Base-by-base conservation (phyloP, 2,888 invertebrate species). In the Xylocampa areola region DNA sequence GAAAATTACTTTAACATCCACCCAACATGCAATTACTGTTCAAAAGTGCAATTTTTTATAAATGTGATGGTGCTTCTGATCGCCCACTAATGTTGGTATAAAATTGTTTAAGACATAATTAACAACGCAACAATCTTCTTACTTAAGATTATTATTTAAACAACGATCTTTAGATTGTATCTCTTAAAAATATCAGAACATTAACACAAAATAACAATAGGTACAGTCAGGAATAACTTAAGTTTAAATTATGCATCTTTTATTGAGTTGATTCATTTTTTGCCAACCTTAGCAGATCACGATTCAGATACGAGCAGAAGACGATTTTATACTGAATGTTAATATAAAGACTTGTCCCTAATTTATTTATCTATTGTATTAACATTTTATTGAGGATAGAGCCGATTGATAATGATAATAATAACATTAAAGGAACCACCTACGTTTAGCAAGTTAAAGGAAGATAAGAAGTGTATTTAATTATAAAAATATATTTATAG, bases 361-460 rank as follows among this genome's bases (percentile, higher is more conserved):
- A 89, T 89, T 88, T 89, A 90, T 90, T 81, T 88, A 82, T 86
- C 85, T 88, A 85, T 86, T 85, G 86, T 85, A 84, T 85, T 76
- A 70, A 71, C 62, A 67, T 76, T 77, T 65, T 62, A 61, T 68
- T 48, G 41, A 37, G 21, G 54, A 70, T 36, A 51, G 50, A 39
- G 7, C n/a, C n/a, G n/a, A n/a, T 30, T 6, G 23, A 19, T 14
- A 14, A 39, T 32, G 44, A 35, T 49, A 45, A 27, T 13, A 11
- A 41, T 40, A 40, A 35, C 23, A n/a, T 33, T 8, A 13, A 25
- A 39, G 10, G 25, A 8, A 2, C 21, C 17, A 23, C 2, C 17
- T 16, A 19, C 3, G 29, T 1, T 37, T 27, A 29, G 4, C 25
- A 7, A 10, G 29, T 36, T 48, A n/a, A 11, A 54, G 29, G 13